phyloP scores from a whole-genome alignment of 2,113 vertebrate genomes.

The Gadus chalcogrammus region DNA sequence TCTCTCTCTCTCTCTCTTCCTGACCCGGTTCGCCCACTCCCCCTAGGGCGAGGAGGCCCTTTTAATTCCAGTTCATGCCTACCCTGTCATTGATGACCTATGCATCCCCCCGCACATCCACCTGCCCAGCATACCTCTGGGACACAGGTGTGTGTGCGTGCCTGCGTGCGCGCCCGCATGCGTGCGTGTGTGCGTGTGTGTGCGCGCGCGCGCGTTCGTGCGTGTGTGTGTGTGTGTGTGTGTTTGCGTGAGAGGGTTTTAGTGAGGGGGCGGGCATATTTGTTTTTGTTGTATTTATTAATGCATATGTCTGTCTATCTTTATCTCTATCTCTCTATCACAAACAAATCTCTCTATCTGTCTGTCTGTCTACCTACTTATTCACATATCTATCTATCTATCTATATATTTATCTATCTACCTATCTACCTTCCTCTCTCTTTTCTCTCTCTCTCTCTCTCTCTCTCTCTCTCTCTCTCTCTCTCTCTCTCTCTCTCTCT shows the following conservation, averaged over 20 bases:
- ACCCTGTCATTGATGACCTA: constrained; percentile 81
- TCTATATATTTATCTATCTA: too few species aligned
- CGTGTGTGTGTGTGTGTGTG: constrained; percentile 64
- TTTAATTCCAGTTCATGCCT: constrained; percentile 86
- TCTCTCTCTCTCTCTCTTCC: constrained; percentile 14
- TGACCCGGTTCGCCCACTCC: background rate
- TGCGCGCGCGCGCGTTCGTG: background rate
- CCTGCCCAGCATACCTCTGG: constrained; percentile 78
- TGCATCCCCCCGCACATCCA: constrained; percentile 83
- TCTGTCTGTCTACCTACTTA: too few species aligned
- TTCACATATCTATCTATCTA: too few species aligned
- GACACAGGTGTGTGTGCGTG: constrained; percentile 78
- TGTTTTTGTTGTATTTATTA: background rate
- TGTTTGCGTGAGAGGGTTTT: constrained; percentile 4
- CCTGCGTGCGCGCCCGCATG: too few species aligned
- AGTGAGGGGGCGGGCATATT: background rate
- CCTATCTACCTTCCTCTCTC: too few species aligned
- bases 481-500: too few species aligned
- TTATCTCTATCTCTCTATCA: too few species aligned
- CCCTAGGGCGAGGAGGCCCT: constrained; percentile 86
- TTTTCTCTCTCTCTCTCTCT: too few species aligned
- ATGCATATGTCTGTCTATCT: background rate
- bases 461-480: too few species aligned
- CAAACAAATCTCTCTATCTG: too few species aligned
- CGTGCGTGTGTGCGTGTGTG: constrained; percentile 65